Evolutionary conservation across 2,797 vertebrate species (phyloP).

Genomic region (Perdix hodgsoniae): DNA sequence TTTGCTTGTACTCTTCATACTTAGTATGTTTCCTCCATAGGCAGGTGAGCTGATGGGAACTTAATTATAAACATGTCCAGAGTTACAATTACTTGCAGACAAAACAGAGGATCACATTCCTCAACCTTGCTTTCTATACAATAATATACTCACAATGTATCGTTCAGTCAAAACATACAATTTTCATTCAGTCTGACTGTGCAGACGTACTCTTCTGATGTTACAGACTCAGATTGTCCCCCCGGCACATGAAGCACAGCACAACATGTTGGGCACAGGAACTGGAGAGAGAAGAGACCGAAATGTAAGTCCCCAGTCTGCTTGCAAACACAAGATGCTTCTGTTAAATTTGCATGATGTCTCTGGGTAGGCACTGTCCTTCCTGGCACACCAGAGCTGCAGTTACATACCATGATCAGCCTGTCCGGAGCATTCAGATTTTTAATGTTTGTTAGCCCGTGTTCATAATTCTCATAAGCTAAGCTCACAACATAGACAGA

Average conservation of each 20-base stretch:
- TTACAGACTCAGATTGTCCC: neutral
- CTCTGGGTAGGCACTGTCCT: neutral
- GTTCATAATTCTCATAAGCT: neutral
- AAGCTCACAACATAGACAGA: neutral
- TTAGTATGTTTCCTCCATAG: rapidly evolving
- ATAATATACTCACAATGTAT: neutral
- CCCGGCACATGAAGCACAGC: neutral
- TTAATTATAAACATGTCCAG: neutral
- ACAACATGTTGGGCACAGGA: neutral
- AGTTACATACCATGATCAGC: neutral
- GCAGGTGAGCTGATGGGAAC: neutral
- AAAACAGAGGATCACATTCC: neutral
- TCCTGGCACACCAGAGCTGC: neutral
- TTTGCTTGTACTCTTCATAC: neutral
- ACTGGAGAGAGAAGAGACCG: neutral
- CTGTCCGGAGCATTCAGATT: neutral
- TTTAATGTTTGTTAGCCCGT: neutral
- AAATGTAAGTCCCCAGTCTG: neutral
- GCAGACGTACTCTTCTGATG: neutral
- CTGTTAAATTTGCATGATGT: neutral
- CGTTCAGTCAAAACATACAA: neutral
- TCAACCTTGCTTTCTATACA: neutral
- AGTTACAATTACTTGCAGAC: neutral
- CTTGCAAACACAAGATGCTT: neutral
- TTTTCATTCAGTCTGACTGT: neutral